Percentiles rank a stretch among this genome's conserved stretches.
phyloP scores from a whole-genome alignment of 2,113 vertebrate genomes.

The Syngnathus floridae region DNA sequence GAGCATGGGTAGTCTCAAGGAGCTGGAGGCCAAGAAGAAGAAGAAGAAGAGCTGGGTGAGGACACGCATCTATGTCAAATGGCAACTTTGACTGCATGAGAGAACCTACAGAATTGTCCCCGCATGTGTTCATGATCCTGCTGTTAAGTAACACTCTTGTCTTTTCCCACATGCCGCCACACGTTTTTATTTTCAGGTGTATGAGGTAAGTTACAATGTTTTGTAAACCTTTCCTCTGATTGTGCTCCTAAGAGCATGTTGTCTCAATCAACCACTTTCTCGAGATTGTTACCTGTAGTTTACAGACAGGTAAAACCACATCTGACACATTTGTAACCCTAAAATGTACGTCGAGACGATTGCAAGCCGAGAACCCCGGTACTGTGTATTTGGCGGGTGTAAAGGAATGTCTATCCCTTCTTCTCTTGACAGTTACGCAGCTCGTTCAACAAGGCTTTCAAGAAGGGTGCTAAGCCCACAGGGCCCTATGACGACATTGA shows the following conservation, averaged over 20 bases:
- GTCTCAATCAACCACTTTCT: not conserved
- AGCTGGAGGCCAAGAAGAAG: conserved; percentile 92
- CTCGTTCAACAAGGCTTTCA: conserved; percentile 98
- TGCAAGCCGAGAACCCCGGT: not conserved
- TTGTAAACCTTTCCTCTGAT: conserved; percentile 7
- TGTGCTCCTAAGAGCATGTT: not conserved
- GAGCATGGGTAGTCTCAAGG: conserved; percentile 87
- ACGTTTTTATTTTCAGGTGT: conserved; percentile 87
- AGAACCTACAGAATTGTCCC: not conserved
- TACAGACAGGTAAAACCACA: not conserved
- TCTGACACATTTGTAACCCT: not conserved
- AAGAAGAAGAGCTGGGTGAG: conserved; percentile 98
- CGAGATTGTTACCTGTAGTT: not conserved
- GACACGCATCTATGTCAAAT: not conserved
- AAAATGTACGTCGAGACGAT: not conserved
- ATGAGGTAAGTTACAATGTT: conserved; percentile 83
- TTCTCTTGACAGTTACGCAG: conserved; percentile 78
- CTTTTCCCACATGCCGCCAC: conserved; percentile 77
- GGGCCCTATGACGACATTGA: conserved; percentile 92
- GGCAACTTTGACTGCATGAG: not conserved
- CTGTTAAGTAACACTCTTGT: conserved; percentile 69
- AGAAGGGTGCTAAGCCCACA: conserved; percentile 86
- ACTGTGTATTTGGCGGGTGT: not conserved
- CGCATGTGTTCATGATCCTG: conserved; percentile 27
- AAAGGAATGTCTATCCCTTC: not conserved